phyloP scores from a whole-genome alignment of 1,140 invertebrate genomes.

The Caerostris darwini region DNA sequence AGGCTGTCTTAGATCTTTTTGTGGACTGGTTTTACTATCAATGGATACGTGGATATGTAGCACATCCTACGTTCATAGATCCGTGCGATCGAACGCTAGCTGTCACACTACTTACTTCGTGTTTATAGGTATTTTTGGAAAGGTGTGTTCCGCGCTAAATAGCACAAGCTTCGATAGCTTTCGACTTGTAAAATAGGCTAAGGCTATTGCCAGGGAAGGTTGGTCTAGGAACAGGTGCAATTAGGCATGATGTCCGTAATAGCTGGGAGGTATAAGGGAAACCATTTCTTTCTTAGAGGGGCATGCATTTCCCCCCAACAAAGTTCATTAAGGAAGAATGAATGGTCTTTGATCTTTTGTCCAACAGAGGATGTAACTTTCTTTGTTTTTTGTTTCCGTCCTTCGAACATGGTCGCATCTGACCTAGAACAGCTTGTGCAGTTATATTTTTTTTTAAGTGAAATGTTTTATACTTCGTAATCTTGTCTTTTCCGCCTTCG shows the following conservation, averaged over 20 bases:
- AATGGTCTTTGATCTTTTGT: constrained; percentile 60
- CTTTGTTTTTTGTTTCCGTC: constrained; percentile 18
- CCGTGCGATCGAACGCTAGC: constrained; percentile 63
- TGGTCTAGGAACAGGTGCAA: constrained; percentile 23
- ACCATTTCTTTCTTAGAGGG: constrained; percentile 53
- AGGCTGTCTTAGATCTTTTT: constrained; percentile 25
- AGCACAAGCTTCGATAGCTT: constrained; percentile 63
- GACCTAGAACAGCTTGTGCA: constrained; percentile 28
- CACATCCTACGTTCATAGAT: constrained; percentile 64
- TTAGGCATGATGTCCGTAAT: constrained; percentile 61
- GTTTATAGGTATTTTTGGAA: constrained; percentile 69
- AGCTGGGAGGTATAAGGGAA: constrained; percentile 49
- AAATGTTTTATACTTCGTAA: background rate
- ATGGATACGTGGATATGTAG: constrained; percentile 66
- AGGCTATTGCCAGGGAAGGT: constrained; percentile 33
- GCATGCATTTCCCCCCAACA: background rate
- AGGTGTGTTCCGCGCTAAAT: constrained; percentile 75
- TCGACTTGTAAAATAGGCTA: constrained; percentile 69
- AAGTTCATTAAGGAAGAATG: constrained; percentile 47
- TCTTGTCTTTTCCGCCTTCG: background rate
- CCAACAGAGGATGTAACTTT: constrained; percentile 3
- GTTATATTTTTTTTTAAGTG: constrained; percentile 9
- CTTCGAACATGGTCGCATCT: constrained; percentile 7
- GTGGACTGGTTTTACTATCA: constrained; percentile 68
- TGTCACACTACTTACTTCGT: constrained; percentile 61